These are phyloP conservation scores for Oreochromis mossambicus DNA, from an alignment of 2,797 vertebrate genomes.

Conservation along the genomic window DNA sequence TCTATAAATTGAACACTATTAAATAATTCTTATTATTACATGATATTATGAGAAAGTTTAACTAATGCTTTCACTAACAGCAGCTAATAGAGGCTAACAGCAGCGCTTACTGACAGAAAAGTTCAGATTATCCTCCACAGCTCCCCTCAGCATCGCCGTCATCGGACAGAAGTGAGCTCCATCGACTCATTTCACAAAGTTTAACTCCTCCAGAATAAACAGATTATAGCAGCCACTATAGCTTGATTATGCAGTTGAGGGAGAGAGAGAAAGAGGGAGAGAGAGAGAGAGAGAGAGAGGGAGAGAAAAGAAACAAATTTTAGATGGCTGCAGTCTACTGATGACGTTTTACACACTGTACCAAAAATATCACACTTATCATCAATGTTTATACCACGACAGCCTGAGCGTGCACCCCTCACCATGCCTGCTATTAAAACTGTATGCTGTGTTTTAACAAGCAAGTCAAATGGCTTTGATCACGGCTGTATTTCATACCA, in stretches of 20 bases:
- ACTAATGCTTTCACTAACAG: not conserved
- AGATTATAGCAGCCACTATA: not conserved
- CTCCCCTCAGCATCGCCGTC: not conserved
- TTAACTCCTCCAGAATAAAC: not conserved
- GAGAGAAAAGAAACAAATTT: not conserved
- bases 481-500: not conserved
- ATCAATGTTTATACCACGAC: not conserved
- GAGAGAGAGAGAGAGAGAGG: too few relatives aligned
- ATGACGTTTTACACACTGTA: not conserved
- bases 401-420: rapidly evolving
- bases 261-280: not conserved
- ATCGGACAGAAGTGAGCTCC: not conserved
- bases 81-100: not conserved
- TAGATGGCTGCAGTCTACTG: not conserved
- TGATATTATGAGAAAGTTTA: not conserved
- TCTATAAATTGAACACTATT: not conserved
- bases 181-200: rapidly evolving
- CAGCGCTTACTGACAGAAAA: not conserved
- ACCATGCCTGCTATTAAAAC: not conserved
- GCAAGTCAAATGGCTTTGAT: rapidly evolving
- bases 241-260: not conserved
- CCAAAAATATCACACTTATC: not conserved
- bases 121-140: not conserved
- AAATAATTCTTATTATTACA: not conserved
- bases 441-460: not conserved